phyloP scores from a whole-genome alignment of 2,888 invertebrate species.

The Lasioglossum figueresi region DNA sequence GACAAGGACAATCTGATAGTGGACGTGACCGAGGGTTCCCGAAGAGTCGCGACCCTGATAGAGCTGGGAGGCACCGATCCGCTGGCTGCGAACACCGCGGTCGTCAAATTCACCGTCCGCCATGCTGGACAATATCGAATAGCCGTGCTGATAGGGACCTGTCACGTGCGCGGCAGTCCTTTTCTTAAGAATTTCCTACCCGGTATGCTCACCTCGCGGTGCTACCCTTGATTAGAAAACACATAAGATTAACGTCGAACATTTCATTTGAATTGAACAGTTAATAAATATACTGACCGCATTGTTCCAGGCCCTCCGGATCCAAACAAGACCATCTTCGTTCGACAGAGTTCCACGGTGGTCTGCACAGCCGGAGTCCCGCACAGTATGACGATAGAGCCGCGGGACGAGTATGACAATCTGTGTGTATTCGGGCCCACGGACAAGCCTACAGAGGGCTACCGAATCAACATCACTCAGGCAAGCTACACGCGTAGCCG shows the following conservation, averaged over 20 bases:
- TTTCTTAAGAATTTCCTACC: conserved; percentile 93
- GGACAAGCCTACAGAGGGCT: conserved; percentile 87
- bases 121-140: conserved; percentile 95
- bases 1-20: conserved; percentile 95
- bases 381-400: conserved; percentile 93
- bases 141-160: conserved; percentile 92
- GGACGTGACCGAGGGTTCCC: conserved; percentile 93
- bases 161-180: conserved; percentile 93
- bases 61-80: conserved; percentile 95
- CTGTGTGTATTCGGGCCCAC: conserved; percentile 88
- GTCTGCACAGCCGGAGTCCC: conserved; percentile 92
- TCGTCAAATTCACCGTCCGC: conserved; percentile 96
- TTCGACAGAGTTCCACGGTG: conserved; percentile 93
- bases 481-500: conserved; percentile 69
- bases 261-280: no score
- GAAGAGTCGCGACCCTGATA: conserved; percentile 92
- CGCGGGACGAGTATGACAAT: conserved; percentile 96
- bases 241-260: neutral
- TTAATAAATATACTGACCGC: neutral
- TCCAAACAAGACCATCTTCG: conserved; percentile 92
- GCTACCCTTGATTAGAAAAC: neutral
- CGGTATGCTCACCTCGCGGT: conserved; percentile 80
- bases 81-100: conserved; percentile 93
- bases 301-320: conserved; percentile 88
- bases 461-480: conserved; percentile 83